phyloP scores from a whole-genome alignment of 2,113 vertebrate species.

The Epinephelus moara region DNA sequence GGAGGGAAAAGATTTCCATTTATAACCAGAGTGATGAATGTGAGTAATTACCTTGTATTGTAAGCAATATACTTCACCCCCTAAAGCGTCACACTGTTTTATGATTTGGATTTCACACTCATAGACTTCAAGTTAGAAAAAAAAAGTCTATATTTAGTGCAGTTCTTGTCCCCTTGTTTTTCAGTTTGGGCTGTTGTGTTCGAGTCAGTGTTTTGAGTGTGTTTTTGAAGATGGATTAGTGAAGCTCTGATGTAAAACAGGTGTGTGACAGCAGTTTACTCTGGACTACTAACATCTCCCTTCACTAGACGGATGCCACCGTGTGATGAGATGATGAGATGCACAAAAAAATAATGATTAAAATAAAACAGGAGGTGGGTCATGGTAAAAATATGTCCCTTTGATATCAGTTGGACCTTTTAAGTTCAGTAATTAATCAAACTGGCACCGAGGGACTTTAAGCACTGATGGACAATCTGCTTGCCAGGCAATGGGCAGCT shows the following conservation, averaged over 20 bases:
- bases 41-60: constrained; percentile 73
- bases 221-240: background rate
- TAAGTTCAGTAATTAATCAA: constrained; percentile 45
- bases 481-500: constrained; percentile 50
- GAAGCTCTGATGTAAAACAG: constrained; percentile 1
- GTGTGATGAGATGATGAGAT: constrained; percentile 11
- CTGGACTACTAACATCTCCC: background rate
- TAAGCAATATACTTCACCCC: constrained; percentile 57
- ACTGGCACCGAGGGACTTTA: constrained; percentile 42
- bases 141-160: background rate
- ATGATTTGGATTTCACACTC: constrained; percentile 51
- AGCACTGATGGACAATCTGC: constrained; percentile 63
- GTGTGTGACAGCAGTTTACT: background rate
- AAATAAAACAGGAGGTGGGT: background rate
- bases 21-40: constrained; percentile 72
- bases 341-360: background rate
- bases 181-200: background rate
- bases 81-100: constrained; percentile 58
- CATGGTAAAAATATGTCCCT: constrained; percentile 19
- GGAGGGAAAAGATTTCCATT: constrained; percentile 73
- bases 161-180: background rate
- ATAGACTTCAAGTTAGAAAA: background rate
- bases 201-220: background rate
- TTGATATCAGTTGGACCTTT: constrained; percentile 39
- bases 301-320: background rate